Percentiles rank a stretch among this genome's conserved stretches.
Evolutionary conservation across 2,888 invertebrate species (phyloP).

Genomic region (Sarcophaga caerulescens): DNA sequence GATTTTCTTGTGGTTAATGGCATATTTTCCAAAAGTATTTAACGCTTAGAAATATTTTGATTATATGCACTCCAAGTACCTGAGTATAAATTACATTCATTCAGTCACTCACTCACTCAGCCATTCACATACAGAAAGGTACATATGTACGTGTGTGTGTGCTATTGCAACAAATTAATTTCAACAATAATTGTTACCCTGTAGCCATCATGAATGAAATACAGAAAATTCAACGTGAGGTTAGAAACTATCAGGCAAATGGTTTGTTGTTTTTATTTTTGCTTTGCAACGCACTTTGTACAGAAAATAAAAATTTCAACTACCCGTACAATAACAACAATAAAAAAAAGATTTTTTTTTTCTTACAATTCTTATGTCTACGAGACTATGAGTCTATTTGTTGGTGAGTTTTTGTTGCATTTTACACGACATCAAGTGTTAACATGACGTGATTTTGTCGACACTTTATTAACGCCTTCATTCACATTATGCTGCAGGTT

Average conservation of each 20-base stretch:
- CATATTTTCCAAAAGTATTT: neutral
- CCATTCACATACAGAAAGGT: neutral
- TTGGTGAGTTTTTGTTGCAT: constrained; percentile 14
- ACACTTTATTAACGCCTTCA: constrained; percentile 58
- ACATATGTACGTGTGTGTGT: neutral
- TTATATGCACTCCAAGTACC: neutral
- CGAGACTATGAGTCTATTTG: constrained; percentile 4
- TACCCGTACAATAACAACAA: neutral
- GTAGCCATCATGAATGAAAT: constrained; percentile 52
- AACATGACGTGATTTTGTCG: constrained; percentile 54
- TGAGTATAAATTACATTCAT: constrained; percentile 20
- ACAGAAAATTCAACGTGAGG: neutral
- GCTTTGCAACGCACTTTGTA: constrained; percentile 50
- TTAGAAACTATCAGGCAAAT: constrained; percentile 29
- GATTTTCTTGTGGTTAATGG: constrained; percentile 38
- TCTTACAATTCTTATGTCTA: neutral
- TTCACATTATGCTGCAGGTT: constrained; percentile 51
- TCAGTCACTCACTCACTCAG: neutral
- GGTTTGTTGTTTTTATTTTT: neutral
- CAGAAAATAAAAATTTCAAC: neutral
- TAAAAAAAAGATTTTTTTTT: neutral
- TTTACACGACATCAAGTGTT: constrained; percentile 58
- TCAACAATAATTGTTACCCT: constrained; percentile 29
- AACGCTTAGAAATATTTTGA: neutral
- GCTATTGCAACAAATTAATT: neutral